phyloP scores from a whole-genome alignment of 1,140 invertebrate genomes.

The Helicoverpa zea region DNA sequence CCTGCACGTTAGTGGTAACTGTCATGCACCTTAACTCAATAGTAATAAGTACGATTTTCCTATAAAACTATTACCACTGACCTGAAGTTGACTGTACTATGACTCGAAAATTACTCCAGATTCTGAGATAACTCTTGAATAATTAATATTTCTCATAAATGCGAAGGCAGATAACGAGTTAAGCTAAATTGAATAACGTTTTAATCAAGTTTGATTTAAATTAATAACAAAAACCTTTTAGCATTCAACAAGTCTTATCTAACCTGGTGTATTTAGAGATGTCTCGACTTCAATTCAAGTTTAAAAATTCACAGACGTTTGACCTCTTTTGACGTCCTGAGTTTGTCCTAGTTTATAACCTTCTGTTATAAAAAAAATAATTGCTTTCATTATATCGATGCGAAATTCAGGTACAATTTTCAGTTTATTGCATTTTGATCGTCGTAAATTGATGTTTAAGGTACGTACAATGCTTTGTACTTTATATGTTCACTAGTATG shows the following conservation, averaged over 20 bases:
- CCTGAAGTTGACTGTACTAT: conserved; percentile 7
- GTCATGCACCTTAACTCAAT: no score
- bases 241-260: no score
- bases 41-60: no score
- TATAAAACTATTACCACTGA: no score
- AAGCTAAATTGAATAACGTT: conserved; percentile 2
- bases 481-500: no score
- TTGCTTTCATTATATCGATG: conserved; percentile 4
- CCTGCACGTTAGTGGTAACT: no score
- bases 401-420: background rate
- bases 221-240: background rate
- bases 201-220: background rate
- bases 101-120: conserved; percentile 27
- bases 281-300: background rate
- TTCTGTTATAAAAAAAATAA: background rate
- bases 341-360: background rate
- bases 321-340: conserved; percentile 12
- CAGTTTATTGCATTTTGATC: background rate
- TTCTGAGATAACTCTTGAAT: conserved; percentile 27
- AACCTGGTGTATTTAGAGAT: background rate
- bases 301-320: conserved; percentile 17
- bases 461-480: no score
- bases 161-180: background rate
- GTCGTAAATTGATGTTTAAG: no score
- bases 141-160: conserved; percentile 20